A percentile compares a stretch with the other conserved stretches of the same genome.
Evolutionary conservation across 2,888 invertebrate genomes (phyloP).

Genomic region (Cheilosia variabilis): DNA sequence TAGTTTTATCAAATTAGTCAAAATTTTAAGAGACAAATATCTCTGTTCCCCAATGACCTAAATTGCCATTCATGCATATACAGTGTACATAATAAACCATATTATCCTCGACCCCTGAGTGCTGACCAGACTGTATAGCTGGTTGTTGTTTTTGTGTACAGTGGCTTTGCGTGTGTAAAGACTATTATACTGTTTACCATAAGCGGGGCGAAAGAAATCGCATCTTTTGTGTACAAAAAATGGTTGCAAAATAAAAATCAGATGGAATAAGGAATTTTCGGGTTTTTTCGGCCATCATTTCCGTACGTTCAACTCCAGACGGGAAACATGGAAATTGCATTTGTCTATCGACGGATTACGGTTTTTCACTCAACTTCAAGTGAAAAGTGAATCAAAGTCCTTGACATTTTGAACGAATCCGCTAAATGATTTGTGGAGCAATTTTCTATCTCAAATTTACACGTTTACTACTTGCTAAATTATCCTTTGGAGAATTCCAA

Average conservation of each 20-base stretch:
- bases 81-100: conserved; percentile 14
- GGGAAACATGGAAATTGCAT: conserved; percentile 18
- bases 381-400: conserved; percentile 22
- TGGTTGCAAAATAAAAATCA: conserved; percentile 17
- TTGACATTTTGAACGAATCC: conserved; percentile 29
- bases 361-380: not conserved
- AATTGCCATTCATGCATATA: conserved; percentile 41
- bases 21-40: conserved; percentile 52
- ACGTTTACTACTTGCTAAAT: not conserved
- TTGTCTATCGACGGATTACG: conserved; percentile 21
- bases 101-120: conserved; percentile 18
- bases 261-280: not conserved
- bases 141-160: conserved; percentile 28
- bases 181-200: conserved; percentile 40
- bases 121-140: conserved; percentile 46
- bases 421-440: not conserved
- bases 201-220: conserved; percentile 32
- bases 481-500: not conserved
- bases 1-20: conserved; percentile 50
- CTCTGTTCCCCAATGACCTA: conserved; percentile 45
- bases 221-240: conserved; percentile 43
- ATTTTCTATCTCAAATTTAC: too few species aligned
- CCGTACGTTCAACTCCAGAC: not conserved
- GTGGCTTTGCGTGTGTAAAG: conserved; percentile 48
- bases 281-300: not conserved